These are phyloP conservation scores for Alouatta palliata DNA, from an alignment of 2,113 vertebrate genomes.

Conservation along the genomic window DNA sequence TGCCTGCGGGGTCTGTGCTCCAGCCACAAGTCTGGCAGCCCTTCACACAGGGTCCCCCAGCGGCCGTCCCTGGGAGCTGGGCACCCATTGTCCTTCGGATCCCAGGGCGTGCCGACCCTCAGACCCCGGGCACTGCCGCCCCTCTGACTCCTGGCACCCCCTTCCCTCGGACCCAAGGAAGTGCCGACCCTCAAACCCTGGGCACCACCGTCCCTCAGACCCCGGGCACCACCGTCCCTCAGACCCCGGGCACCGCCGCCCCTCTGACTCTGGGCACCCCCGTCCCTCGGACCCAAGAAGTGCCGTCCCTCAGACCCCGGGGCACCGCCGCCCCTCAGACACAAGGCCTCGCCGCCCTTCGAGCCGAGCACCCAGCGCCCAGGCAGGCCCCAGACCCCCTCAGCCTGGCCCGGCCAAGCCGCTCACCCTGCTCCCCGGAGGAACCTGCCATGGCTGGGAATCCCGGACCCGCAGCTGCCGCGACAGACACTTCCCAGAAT, in stretches of 20 bases:
- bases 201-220: neutral
- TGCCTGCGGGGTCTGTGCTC: neutral
- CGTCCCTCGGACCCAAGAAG: too few relatives aligned
- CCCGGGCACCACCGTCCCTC: too few relatives aligned
- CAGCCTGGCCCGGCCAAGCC: neutral
- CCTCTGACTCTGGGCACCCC: neutral
- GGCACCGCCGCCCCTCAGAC: too few relatives aligned
- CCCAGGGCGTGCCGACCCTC: too few relatives aligned
- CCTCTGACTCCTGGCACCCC: neutral
- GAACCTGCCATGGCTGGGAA: constrained; percentile 67
- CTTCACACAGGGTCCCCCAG: too few relatives aligned
- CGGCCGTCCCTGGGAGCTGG: too few relatives aligned
- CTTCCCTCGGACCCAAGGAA: neutral
- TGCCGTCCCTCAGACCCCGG: neutral
- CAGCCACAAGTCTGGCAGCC: too few relatives aligned
- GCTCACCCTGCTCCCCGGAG: constrained; percentile 55
- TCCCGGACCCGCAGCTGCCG: rapidly evolving
- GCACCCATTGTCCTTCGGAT: neutral
- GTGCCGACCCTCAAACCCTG: too few relatives aligned
- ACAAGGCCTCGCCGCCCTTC: too few relatives aligned
- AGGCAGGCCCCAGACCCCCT: too few relatives aligned
- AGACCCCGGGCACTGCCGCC: neutral
- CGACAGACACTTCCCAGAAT: constrained; percentile 37
- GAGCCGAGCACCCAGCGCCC: too few relatives aligned
- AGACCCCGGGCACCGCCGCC: too few relatives aligned